A percentile compares a stretch with the other conserved stretches of the same genome.
These are phyloP conservation scores for Aelia acuminata DNA, from an alignment of 2,888 invertebrate species.

Conservation along the genomic window DNA sequence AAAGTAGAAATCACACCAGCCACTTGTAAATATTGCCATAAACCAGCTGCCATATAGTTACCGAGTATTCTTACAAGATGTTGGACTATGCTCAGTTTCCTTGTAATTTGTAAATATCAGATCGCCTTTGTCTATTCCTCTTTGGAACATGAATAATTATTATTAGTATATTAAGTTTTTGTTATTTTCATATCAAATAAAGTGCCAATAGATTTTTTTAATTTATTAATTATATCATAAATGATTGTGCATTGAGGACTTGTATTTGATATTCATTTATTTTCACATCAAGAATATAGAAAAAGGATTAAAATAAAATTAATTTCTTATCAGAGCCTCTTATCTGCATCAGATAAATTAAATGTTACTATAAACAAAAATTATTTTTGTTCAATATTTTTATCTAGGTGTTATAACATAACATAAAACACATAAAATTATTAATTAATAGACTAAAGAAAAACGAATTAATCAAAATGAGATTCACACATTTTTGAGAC, in stretches of 20 bases:
- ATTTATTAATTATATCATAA: conserved; percentile 1
- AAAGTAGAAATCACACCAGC: conserved; percentile 51
- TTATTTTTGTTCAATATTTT: no score
- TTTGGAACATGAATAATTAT: neutral
- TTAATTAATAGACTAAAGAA: no score
- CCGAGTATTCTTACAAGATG: neutral
- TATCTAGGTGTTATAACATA: no score
- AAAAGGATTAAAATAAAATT: no score
- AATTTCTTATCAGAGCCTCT: no score
- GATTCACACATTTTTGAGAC: no score
- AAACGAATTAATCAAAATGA: no score
- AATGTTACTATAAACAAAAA: no score
- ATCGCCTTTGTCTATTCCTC: neutral
- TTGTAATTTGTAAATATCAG: conserved; percentile 20
- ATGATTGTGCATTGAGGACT: neutral
- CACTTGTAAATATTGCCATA: conserved; percentile 53
- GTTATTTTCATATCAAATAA: conserved; percentile 5
- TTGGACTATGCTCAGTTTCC: conserved; percentile 3
- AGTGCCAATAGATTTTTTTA: conserved; percentile 21
- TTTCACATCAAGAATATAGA: neutral
- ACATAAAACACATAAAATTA: no score
- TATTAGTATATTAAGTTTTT: neutral
- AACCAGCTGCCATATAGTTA: conserved; percentile 46
- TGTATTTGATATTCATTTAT: neutral
- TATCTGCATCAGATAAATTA: no score